These are phyloP conservation scores for Elephantulus edwardii DNA, from an alignment of 2,113 vertebrate genomes.

Conservation along the genomic window DNA sequence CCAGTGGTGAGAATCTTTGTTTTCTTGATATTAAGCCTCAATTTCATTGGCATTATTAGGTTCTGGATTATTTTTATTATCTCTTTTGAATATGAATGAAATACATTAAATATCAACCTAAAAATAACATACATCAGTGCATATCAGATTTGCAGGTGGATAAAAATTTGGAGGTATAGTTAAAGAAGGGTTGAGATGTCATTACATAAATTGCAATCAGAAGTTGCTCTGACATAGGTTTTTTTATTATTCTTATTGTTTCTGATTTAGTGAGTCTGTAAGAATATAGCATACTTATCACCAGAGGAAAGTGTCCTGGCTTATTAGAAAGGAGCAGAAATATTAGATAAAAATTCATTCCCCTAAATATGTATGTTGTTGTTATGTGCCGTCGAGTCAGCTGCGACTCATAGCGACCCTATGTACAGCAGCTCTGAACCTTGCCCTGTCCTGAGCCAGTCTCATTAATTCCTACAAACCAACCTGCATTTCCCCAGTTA, in stretches of 20 bases:
- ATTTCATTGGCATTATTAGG: not conserved
- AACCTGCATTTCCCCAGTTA: no score
- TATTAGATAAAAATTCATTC: not conserved
- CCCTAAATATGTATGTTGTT: not conserved
- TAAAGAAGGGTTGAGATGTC: constrained; percentile 20
- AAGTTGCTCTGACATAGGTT: not conserved
- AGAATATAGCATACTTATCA: constrained; percentile 39
- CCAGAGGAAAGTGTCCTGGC: not conserved
- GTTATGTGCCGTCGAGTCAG: no score
- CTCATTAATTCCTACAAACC: no score
- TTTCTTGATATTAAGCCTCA: no score
- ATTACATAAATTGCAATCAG: constrained; percentile 34
- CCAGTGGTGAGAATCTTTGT: no score
- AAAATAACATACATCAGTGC: not conserved
- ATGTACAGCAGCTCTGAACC: no score
- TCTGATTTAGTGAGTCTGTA: constrained; percentile 47
- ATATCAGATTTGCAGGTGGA: constrained; percentile 44
- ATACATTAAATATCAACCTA: constrained; percentile 41
- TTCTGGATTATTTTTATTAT: constrained; percentile 46
- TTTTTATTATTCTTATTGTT: constrained; percentile 24
- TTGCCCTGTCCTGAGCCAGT: no score
- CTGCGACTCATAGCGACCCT: no score
- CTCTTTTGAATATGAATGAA: constrained; percentile 34
- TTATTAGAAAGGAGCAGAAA: constrained; percentile 54
- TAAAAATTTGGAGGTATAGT: constrained; percentile 14